A percentile compares a stretch with the other conserved stretches of the same genome.
These are phyloP conservation scores for Macquaria ambigua DNA, from an alignment of 2,113 vertebrate species.

Conservation along the genomic window DNA sequence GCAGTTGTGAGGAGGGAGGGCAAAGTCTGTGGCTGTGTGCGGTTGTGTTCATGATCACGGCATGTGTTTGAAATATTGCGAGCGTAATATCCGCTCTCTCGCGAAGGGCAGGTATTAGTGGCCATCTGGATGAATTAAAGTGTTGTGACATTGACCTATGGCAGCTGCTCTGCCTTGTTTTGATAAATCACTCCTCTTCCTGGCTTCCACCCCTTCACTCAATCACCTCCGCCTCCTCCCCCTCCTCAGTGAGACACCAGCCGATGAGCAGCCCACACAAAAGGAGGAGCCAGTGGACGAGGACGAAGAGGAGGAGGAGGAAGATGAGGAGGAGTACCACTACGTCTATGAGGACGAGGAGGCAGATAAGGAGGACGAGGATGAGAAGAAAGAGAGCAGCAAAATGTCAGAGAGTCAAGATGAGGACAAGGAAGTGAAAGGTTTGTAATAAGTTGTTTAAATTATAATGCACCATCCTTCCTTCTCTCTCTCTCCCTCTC, in stretches of 20 bases:
- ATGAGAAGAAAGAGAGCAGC: conserved; percentile 87
- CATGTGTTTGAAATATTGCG: conserved; percentile 35
- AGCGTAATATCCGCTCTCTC: background rate
- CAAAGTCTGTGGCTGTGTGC: background rate
- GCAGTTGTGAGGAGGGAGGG: background rate
- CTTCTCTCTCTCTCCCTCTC: background rate
- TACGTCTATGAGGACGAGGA: conserved; percentile 91
- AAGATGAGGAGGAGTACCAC: conserved; percentile 86
- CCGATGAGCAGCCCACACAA: conserved; percentile 87
- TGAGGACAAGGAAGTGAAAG: conserved; percentile 91
- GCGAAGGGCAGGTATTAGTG: conserved; percentile 48
- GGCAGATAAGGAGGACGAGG: conserved; percentile 85
- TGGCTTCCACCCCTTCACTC: conserved; percentile 48
- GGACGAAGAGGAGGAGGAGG: conserved; percentile 79
- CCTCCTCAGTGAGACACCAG: conserved; percentile 86
- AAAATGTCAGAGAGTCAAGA: conserved; percentile 78
- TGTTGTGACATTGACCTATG: conserved; percentile 66
- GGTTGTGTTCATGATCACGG: conserved; percentile 7
- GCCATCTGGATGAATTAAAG: conserved; percentile 71
- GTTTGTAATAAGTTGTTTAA: conserved; percentile 79
- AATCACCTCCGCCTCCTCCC: conserved; percentile 16
- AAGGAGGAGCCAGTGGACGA: conserved; percentile 86
- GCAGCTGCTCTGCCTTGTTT: conserved; percentile 63
- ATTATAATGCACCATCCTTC: background rate
- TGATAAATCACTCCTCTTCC: conserved; percentile 68